A percentile compares a stretch with the other conserved stretches of the same genome.
phyloP scores from a whole-genome alignment of 1,140 invertebrate genomes.

The Frieseomelitta varia region DNA sequence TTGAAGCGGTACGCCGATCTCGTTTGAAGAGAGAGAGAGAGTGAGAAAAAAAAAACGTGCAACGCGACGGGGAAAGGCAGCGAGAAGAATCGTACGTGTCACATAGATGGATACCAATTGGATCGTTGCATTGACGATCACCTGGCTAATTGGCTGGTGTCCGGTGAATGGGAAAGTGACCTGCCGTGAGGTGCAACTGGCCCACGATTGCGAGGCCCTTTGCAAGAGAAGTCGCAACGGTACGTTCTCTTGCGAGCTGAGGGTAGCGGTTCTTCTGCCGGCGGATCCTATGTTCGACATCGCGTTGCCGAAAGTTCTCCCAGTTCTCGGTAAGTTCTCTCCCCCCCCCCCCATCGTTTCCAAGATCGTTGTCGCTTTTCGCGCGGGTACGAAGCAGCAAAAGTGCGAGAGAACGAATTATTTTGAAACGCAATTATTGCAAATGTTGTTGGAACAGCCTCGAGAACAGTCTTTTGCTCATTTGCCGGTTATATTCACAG shows the following conservation, averaged over 20 bases:
- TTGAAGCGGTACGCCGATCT: neutral
- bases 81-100: neutral
- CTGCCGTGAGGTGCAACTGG: constrained; percentile 70
- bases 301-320: constrained; percentile 72
- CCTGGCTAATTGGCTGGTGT: constrained; percentile 41
- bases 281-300: constrained; percentile 72
- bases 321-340: constrained; percentile 71
- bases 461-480: neutral
- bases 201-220: constrained; percentile 71
- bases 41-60: too few relatives aligned
- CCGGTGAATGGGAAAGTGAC: constrained; percentile 48
- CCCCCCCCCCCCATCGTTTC: too few relatives aligned
- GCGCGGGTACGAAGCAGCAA: too few relatives aligned
- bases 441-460: neutral
- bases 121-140: constrained; percentile 53
- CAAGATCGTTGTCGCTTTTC: neutral
- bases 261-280: constrained; percentile 73
- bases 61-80: too few relatives aligned
- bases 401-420: neutral
- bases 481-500: constrained; percentile 55
- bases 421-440: neutral
- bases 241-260: constrained; percentile 68
- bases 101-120: constrained; percentile 64
- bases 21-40: neutral
- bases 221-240: constrained; percentile 60